A percentile compares a stretch with the other conserved stretches of the same genome.
These are phyloP conservation scores for Ancistrus triradiatus DNA, from an alignment of 2,113 vertebrate genomes.

Conservation along the genomic window DNA sequence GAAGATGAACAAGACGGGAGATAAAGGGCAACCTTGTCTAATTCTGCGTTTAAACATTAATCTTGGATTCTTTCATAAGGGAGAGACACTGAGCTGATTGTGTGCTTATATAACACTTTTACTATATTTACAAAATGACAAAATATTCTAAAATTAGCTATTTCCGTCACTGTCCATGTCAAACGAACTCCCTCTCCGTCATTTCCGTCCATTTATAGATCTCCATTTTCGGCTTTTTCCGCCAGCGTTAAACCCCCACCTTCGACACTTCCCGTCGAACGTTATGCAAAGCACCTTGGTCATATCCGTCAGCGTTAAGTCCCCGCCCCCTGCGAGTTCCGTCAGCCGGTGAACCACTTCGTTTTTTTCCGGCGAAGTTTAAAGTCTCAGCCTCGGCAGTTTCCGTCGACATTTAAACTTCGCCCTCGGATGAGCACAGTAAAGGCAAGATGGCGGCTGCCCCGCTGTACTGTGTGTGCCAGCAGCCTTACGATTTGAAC, in stretches of 20 bases:
- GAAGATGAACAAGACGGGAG: too few species aligned
- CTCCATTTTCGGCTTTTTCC: not conserved
- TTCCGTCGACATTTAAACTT: conserved; percentile 37
- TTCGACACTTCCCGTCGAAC: not conserved
- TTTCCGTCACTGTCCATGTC: too few species aligned
- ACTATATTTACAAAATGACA: too few species aligned
- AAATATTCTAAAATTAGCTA: too few species aligned
- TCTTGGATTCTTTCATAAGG: too few species aligned
- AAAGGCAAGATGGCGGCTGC: conserved; percentile 83
- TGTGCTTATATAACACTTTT: too few species aligned
- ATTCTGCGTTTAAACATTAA: too few species aligned
- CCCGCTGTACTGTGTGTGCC: conserved; percentile 95
- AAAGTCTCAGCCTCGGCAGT: conserved; percentile 10
- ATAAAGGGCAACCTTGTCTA: too few species aligned
- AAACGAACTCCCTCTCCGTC: not conserved
- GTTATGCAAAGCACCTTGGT: not conserved
- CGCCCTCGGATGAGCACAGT: conserved; percentile 62
- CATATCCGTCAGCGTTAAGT: not conserved
- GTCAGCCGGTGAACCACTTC: conserved; percentile 3
- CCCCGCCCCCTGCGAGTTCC: not conserved
- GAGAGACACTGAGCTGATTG: too few species aligned
- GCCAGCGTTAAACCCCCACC: not conserved
- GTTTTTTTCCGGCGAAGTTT: not conserved
- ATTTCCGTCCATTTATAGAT: not conserved
- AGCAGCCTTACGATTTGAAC: conserved; percentile 91